Evolutionary conservation across 2,797 vertebrate genomes (phyloP).

Genomic region (Serranus cabrilla): DNA sequence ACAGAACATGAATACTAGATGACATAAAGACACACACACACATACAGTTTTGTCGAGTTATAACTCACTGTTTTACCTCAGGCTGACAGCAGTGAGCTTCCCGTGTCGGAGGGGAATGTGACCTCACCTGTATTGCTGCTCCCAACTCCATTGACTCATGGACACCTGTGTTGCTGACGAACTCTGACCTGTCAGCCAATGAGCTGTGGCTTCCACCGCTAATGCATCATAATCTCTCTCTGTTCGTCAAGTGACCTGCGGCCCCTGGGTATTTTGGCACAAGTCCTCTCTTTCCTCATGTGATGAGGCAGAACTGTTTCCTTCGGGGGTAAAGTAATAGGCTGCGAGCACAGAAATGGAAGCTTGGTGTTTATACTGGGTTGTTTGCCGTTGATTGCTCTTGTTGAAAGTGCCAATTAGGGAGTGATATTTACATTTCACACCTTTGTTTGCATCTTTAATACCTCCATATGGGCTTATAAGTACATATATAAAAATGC

Average conservation of each 20-base stretch:
- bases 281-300: constrained; percentile 17
- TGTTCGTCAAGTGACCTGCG: constrained; percentile 51
- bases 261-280: constrained; percentile 23
- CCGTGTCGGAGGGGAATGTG: constrained; percentile 41
- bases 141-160: constrained; percentile 47
- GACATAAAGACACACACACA: not conserved
- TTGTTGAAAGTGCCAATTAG: not conserved
- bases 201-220: constrained; percentile 30
- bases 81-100: constrained; percentile 35
- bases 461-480: constrained; percentile 20
- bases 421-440: constrained; percentile 14
- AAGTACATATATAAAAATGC: not conserved
- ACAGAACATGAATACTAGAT: constrained; percentile 6
- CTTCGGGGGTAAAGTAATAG: not conserved
- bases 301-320: constrained; percentile 15
- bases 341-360: not conserved
- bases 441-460: constrained; percentile 24
- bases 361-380: constrained; percentile 13
- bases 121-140: constrained; percentile 56
- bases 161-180: constrained; percentile 56
- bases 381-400: constrained; percentile 14
- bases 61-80: constrained; percentile 10
- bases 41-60: not conserved
- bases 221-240: constrained; percentile 43
- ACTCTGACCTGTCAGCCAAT: constrained; percentile 46